Base-by-base conservation (phyloP, 2,113 vertebrate species). In the Megatriorchis doriae region DNA sequence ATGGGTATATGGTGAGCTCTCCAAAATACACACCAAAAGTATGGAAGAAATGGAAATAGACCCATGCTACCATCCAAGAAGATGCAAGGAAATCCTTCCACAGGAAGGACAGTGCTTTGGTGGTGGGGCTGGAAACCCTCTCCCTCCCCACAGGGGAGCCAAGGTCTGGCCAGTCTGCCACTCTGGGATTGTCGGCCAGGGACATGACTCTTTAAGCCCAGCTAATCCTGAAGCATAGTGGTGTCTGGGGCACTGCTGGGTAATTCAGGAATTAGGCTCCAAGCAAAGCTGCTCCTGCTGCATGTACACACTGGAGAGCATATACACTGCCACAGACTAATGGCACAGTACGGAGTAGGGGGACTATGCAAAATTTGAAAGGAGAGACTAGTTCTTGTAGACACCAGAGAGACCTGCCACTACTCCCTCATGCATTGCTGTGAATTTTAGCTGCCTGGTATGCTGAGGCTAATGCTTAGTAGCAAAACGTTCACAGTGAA, bases 241-340 rank as follows among this genome's bases (percentile, higher is more conserved):
- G 63, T 72, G 91, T 95, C 91, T 95, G 96, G 75, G 91, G 53
- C 82, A 52, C 93, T 65, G 47, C 88, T 22, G 61, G 55, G 55
- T 45, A 68, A 55, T 65, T 20, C 43, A 91, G 70, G 83, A 81
- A 91, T 95, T 88, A 91, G 55, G 62, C 45, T 89, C 47, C 36
- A 45, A 67, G 6, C 63, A 81, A 93, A 95, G 47, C 95, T 43
- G 81, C 52, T 86, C 67, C 32, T 36, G 55, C 63, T 42, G 50
- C 55, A 10, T 2, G 53, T 48, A 22, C 68, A 18, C 11, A 2
- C 40, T 10, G 63, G 32, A 70, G 27, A 93, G n/a, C 29, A 2
- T 13, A 32, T 17, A 47, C 1, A 4, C 53, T 65, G 52, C 78
- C 78, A 47, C 40, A 61, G 11, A 32, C 8, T 11, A 73, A 13